Evolutionary conservation across 1,140 invertebrate species (phyloP).

Genomic region (Meloidogyne floridensis): DNA sequence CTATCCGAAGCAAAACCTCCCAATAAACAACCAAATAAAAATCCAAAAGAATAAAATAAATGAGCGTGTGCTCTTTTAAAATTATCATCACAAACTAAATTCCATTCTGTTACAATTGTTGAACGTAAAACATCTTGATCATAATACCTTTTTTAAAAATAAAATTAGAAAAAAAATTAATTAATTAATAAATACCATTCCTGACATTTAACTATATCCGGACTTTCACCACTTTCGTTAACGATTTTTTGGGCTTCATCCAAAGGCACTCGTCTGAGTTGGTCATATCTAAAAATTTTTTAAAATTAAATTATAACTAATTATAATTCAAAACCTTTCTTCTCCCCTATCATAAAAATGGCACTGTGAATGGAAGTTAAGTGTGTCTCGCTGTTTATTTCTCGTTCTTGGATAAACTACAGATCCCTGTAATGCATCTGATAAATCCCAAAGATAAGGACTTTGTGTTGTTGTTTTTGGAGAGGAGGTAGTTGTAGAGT

Average conservation of each 20-base stretch:
- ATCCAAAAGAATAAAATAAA: conserved; percentile 64
- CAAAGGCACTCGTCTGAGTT: conserved; percentile 52
- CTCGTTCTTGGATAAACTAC: conserved; percentile 58
- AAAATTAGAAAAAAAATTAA: conserved; percentile 20
- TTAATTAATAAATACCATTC: conserved; percentile 9
- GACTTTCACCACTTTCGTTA: conserved; percentile 27
- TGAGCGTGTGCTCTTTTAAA: conserved; percentile 64
- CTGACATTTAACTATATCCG: conserved; percentile 24
- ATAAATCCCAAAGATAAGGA: conserved; percentile 50
- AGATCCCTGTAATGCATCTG: conserved; percentile 50
- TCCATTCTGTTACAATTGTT: conserved; percentile 65
- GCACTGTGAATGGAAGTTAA: conserved; percentile 60
- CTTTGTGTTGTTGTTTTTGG: neutral
- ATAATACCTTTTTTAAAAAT: conserved; percentile 20
- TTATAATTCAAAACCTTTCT: conserved; percentile 5
- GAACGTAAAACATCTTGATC: conserved; percentile 54
- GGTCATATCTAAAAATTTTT: conserved; percentile 40
- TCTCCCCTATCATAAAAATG: conserved; percentile 57
- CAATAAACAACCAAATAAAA: conserved; percentile 60
- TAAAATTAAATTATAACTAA: neutral
- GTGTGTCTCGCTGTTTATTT: conserved; percentile 53
- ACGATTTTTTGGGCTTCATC: conserved; percentile 49
- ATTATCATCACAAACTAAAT: conserved; percentile 64
- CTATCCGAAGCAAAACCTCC: conserved; percentile 62
- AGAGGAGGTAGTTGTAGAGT: neutral